These are phyloP conservation scores for Gymnothorax javanicus DNA, from an alignment of 2,797 vertebrate species.

Conservation along the genomic window DNA sequence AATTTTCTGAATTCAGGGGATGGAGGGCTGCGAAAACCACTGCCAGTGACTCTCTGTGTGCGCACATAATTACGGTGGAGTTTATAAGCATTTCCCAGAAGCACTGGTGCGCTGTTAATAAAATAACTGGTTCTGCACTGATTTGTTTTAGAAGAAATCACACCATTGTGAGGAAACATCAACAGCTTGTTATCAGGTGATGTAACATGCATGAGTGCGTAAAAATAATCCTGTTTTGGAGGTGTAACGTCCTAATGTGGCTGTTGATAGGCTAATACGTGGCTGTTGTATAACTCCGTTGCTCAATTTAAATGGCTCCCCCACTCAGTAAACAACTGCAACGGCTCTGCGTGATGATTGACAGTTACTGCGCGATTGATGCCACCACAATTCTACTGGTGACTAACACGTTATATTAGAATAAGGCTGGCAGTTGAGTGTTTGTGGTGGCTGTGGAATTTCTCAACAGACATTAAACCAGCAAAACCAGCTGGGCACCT, in stretches of 20 bases:
- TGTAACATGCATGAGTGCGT: background rate
- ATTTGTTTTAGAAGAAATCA: background rate
- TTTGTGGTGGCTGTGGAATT: background rate
- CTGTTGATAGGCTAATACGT: background rate
- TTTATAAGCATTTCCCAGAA: constrained; percentile 7
- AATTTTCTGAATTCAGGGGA: background rate
- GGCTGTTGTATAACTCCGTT: background rate
- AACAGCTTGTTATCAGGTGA: background rate
- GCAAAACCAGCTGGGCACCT: constrained; percentile 13
- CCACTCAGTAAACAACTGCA: background rate
- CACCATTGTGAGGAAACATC: background rate
- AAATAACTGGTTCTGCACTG: background rate
- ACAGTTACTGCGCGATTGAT: background rate
- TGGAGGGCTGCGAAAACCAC: background rate
- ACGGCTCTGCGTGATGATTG: background rate
- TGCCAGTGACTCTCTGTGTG: background rate
- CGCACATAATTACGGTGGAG: background rate
- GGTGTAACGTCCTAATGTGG: background rate
- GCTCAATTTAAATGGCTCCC: background rate
- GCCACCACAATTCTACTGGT: background rate
- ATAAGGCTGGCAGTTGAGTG: background rate
- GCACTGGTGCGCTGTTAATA: background rate
- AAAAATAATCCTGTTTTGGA: background rate
- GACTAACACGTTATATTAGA: background rate
- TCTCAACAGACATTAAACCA: background rate